Conservation (phyloP, 1,140 invertebrate species). For the Brachystomella parvula region DNA sequence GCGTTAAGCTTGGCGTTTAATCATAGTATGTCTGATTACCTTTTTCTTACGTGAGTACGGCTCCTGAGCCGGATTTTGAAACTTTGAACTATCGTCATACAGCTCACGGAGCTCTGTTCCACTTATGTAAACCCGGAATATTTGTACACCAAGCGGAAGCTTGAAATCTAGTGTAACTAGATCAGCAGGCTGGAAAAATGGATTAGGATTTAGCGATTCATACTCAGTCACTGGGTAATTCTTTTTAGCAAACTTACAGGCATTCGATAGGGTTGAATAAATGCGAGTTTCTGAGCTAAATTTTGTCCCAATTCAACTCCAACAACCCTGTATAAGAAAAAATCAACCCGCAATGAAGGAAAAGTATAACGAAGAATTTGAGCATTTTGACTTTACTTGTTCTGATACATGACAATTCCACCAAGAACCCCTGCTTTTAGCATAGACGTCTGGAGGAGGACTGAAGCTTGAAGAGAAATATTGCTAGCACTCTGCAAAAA, state of each 20-base stretch:
- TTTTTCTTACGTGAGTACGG: no score
- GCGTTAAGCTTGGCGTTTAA: no score
- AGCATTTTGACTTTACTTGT: constrained; percentile 52
- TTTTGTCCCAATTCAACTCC: constrained; percentile 63
- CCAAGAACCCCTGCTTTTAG: constrained; percentile 62
- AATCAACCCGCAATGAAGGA: no score
- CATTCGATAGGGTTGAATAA: constrained; percentile 70
- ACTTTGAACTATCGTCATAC: constrained; percentile 19
- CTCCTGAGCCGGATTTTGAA: constrained; percentile 24
- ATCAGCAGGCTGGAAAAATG: constrained; percentile 33
- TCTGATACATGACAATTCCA: constrained; percentile 69
- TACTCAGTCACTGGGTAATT: not conserved
- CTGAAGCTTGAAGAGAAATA: constrained; percentile 70
- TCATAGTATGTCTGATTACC: no score
- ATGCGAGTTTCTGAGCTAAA: constrained; percentile 64
- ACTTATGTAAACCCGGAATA: constrained; percentile 65
- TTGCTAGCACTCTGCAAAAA: constrained; percentile 62
- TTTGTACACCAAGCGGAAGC: constrained; percentile 64
- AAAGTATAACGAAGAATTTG: not conserved
- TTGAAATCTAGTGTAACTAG: constrained; percentile 50
- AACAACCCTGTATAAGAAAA: constrained; percentile 54
- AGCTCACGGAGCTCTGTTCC: constrained; percentile 53
- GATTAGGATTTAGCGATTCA: no score
- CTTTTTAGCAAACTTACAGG: constrained; percentile 47
- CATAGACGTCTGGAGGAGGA: constrained; percentile 67